A percentile compares a stretch with the other conserved stretches of the same genome.
These are phyloP conservation scores for Phyto melanocephala DNA, from an alignment of 2,888 invertebrate genomes.

Conservation along the genomic window DNA sequence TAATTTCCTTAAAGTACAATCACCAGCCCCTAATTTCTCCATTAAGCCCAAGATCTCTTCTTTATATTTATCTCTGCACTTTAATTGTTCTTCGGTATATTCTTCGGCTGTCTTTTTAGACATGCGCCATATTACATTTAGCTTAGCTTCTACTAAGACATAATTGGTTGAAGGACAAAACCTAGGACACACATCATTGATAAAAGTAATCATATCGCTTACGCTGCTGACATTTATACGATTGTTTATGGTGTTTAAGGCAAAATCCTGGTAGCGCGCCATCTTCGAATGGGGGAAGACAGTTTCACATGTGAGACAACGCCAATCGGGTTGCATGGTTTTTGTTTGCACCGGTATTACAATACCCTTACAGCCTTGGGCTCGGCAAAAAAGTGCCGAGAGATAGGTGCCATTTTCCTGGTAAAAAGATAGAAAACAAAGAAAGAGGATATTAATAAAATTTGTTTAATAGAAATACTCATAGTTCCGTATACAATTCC, in stretches of 20 bases:
- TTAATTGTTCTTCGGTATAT: slow-evolving; percentile 73
- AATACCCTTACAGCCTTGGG: slow-evolving; percentile 76
- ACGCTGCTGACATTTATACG: slow-evolving; percentile 75
- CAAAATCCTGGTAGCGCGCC: slow-evolving; percentile 77
- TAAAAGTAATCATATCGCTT: slow-evolving; percentile 76
- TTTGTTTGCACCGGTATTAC: slow-evolving; percentile 82
- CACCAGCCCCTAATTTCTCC: slow-evolving; percentile 77
- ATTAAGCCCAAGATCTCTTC: slow-evolving; percentile 76
- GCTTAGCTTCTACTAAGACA: slow-evolving; percentile 77
- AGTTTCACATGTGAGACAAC: slow-evolving; percentile 82
- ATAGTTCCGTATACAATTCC: no score
- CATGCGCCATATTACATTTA: slow-evolving; percentile 78
- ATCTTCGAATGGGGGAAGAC: slow-evolving; percentile 75
- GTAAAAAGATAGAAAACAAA: slow-evolving; percentile 40
- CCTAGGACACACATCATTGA: slow-evolving; percentile 76
- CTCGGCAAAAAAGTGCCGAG: slow-evolving; percentile 79
- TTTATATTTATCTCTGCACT: slow-evolving; percentile 76
- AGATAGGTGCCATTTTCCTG: slow-evolving; percentile 78
- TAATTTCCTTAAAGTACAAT: slow-evolving; percentile 76
- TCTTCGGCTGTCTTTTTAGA: slow-evolving; percentile 71
- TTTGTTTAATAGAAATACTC: no score
- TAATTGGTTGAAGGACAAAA: slow-evolving; percentile 78
- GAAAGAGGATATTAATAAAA: not conserved
- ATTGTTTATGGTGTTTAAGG: slow-evolving; percentile 76
- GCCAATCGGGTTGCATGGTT: slow-evolving; percentile 82